phyloP scores from a whole-genome alignment of 1,140 invertebrate genomes.

The Tigriopus japonicus region DNA sequence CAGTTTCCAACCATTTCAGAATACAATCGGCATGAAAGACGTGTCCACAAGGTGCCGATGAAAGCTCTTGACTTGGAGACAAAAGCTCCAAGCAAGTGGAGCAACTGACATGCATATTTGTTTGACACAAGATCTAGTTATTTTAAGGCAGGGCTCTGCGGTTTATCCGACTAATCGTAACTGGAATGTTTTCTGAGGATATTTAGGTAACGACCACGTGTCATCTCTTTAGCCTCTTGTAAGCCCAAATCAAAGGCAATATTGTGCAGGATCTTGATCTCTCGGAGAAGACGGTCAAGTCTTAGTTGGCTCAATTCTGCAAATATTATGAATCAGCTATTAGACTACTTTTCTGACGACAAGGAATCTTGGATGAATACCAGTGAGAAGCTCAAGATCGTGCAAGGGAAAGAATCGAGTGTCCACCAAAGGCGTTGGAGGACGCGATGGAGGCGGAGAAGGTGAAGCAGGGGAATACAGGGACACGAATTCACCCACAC shows the following conservation, averaged over 20 bases:
- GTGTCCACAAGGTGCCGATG: constrained; percentile 10
- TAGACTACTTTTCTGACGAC: too few relatives aligned
- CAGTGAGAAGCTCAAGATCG: too few relatives aligned
- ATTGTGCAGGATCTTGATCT: constrained; percentile 43
- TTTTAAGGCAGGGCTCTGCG: background rate
- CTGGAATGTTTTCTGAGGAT: constrained; percentile 30
- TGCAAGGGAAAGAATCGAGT: too few relatives aligned
- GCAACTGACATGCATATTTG: constrained; percentile 9
- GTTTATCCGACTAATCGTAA: constrained; percentile 1
- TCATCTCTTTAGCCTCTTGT: constrained; percentile 90
- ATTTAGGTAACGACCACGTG: constrained; percentile 77
- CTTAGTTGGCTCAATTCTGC: too few relatives aligned
- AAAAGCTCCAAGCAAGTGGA: constrained; percentile 11
- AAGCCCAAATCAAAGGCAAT: constrained; percentile 76
- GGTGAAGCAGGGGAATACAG: too few relatives aligned
- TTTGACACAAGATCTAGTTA: background rate
- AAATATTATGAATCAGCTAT: too few relatives aligned
- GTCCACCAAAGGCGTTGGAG: too few relatives aligned
- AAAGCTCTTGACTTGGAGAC: background rate
- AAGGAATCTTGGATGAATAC: too few relatives aligned
- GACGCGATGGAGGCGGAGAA: too few relatives aligned
- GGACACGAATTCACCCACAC: too few relatives aligned
- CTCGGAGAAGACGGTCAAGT: constrained; percentile 4
- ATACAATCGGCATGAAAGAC: constrained; percentile 11
- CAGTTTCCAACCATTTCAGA: constrained; percentile 10